Base-by-base conservation (phyloP, 30 jellyfish, hydroid and myxozoan genomes). In the Hydractinia symbiolongicarpus region DNA sequence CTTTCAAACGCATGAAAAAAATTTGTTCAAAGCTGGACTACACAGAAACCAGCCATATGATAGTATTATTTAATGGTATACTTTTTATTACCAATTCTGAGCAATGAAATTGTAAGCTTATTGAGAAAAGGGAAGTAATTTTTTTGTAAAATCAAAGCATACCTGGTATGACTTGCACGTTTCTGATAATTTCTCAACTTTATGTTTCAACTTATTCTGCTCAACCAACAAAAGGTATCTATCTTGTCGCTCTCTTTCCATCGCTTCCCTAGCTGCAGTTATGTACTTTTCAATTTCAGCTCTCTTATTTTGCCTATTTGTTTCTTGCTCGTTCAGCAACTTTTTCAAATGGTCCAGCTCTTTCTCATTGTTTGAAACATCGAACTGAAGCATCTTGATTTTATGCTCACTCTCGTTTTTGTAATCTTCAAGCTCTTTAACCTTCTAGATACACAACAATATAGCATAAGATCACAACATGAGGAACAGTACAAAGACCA, bases 201-300 rank as follows among this genome's bases (percentile, higher is more conserved):
- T 91, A 76, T 81, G 95, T 66, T 91, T 88, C 76, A 86, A 74
- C 53, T 91, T 91, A 76, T 91, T 91, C 67, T 91, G 96, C 71
- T 91, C 98, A 16, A 91, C 96, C 9, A 86, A 76, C 88, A 91
- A 79, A 75, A 84, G 40, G 60, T 88, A 88, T 53, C 93, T 83
- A 51, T 86, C 96, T 73, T 86, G 98, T 20, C 98, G 79, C 66
- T 86, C 98, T 53, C 88, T 84, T 21, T 91, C 98, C 70, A 91
- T 66, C 15, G 96, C 88, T 16, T 84, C 95, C 52, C 95, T 69
- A 8, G 95, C 98, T 4, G 88, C 88, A 4, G 82, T 77, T 61
- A 91, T 72, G 75, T 88, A 69, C 56, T 90, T 67, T 54, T 91
- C 98, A 15, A 86, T 61, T 50, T 82, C 95, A 14, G 71, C 76